A percentile compares a stretch with the other conserved stretches of the same genome.
Evolutionary conservation across 2,797 vertebrate species (phyloP).

Genomic region (Enteromius paludinosus): DNA sequence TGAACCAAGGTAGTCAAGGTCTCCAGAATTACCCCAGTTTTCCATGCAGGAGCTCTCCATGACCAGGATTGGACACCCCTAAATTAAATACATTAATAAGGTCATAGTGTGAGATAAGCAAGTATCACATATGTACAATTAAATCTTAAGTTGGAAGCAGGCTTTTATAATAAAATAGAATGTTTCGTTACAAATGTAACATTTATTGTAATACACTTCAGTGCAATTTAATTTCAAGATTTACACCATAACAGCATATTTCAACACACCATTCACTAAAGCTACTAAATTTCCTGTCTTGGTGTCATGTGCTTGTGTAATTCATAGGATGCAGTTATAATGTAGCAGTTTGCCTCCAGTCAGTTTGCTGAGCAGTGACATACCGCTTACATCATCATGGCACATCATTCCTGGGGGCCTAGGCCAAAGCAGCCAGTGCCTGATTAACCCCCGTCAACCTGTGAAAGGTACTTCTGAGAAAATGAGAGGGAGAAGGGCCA

Average conservation of each 20-base stretch:
- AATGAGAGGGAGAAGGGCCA: constrained; percentile 73
- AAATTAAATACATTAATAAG: background rate
- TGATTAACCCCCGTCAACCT: constrained; percentile 71
- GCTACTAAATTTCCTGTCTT: background rate
- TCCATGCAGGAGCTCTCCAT: background rate
- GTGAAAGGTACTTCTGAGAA: constrained; percentile 63
- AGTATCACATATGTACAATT: background rate
- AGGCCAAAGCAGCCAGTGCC: constrained; percentile 64
- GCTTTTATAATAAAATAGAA: background rate
- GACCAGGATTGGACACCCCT: background rate
- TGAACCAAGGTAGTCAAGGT: background rate
- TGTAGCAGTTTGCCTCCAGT: constrained; percentile 52
- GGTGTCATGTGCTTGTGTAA: background rate
- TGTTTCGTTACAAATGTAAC: background rate
- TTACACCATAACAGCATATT: background rate
- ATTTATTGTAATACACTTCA: background rate
- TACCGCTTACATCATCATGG: constrained; percentile 71
- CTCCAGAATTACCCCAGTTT: background rate
- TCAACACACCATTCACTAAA: background rate
- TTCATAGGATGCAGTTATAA: background rate
- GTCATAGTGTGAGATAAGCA: background rate
- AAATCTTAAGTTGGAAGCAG: background rate
- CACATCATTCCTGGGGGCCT: constrained; percentile 77
- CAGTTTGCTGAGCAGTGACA: constrained; percentile 67
- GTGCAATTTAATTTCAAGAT: background rate